Conservation (phyloP, 2,113 vertebrate genomes). For the Lynx canadensis region DNA sequence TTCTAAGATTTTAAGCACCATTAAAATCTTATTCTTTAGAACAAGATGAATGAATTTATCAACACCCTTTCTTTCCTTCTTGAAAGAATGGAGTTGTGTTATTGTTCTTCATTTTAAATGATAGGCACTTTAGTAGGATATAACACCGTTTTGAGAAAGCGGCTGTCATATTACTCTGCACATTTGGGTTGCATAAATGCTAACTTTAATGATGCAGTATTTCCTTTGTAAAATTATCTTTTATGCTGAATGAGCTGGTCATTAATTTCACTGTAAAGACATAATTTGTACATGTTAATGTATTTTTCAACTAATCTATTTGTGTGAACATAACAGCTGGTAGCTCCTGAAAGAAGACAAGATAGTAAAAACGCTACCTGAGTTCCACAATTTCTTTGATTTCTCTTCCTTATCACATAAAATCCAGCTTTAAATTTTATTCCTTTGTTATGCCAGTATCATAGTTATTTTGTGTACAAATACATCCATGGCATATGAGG, state of each 20-base stretch:
- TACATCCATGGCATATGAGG: slow-evolving; percentile 42
- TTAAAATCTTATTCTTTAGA: neutral
- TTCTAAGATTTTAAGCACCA: slow-evolving; percentile 6
- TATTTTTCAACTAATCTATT: slow-evolving; percentile 50
- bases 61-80: neutral
- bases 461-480: slow-evolving; percentile 65
- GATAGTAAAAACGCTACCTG: slow-evolving; percentile 35
- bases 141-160: slow-evolving; percentile 31
- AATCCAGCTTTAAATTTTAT: slow-evolving; percentile 69
- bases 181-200: slow-evolving; percentile 45
- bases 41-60: neutral
- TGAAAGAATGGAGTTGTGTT: neutral
- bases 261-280: slow-evolving; percentile 66
- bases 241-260: slow-evolving; percentile 61
- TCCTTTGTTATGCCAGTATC: slow-evolving; percentile 43
- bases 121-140: neutral
- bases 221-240: slow-evolving; percentile 65
- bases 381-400: slow-evolving; percentile 8
- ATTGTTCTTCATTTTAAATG: slow-evolving; percentile 5
- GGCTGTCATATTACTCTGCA: slow-evolving; percentile 56
- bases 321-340: neutral
- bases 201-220: slow-evolving; percentile 50
- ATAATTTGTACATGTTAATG: slow-evolving; percentile 47
- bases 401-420: slow-evolving; percentile 33
- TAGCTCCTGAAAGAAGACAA: slow-evolving; percentile 43